Conservation (phyloP, 2,888 invertebrate genomes). For the Eulithis prunata region DNA sequence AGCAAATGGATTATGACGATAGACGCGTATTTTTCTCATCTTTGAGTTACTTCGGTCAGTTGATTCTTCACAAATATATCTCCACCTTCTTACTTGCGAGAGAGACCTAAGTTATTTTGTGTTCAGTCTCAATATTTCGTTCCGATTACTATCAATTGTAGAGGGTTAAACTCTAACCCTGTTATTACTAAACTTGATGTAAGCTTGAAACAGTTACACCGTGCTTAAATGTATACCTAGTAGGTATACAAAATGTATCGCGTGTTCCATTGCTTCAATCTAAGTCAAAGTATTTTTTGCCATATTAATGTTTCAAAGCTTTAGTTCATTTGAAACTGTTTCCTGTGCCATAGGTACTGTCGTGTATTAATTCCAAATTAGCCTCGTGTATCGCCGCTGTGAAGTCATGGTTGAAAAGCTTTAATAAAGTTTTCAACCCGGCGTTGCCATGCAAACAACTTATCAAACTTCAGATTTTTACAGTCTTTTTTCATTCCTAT, state of each 20-base stretch:
- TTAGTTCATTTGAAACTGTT: not conserved
- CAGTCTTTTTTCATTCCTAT: conserved; percentile 38
- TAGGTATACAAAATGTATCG: not conserved
- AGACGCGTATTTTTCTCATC: not conserved
- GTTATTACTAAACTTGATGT: no score
- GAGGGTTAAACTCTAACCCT: not conserved
- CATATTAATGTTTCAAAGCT: not conserved
- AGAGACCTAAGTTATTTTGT: not conserved
- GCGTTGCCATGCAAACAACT: conserved; percentile 20
- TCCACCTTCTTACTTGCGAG: not conserved
- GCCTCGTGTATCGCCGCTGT: conserved; percentile 8
- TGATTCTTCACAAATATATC: not conserved
- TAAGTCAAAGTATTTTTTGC: not conserved
- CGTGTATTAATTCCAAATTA: conserved; percentile 16
- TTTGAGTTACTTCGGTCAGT: not conserved
- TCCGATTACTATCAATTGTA: not conserved
- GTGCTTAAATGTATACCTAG: no score
- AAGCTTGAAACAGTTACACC: no score
- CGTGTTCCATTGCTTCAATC: not conserved
- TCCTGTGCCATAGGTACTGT: not conserved
- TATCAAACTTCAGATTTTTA: conserved; percentile 26
- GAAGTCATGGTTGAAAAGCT: not conserved
- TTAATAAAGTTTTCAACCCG: conserved; percentile 4
- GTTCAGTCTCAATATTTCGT: not conserved
- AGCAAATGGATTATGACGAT: conserved; percentile 11